Percentiles rank a stretch among this genome's conserved stretches.
These are phyloP conservation scores for Manis javanica DNA, from an alignment of 2,797 vertebrate genomes.

Conservation along the genomic window DNA sequence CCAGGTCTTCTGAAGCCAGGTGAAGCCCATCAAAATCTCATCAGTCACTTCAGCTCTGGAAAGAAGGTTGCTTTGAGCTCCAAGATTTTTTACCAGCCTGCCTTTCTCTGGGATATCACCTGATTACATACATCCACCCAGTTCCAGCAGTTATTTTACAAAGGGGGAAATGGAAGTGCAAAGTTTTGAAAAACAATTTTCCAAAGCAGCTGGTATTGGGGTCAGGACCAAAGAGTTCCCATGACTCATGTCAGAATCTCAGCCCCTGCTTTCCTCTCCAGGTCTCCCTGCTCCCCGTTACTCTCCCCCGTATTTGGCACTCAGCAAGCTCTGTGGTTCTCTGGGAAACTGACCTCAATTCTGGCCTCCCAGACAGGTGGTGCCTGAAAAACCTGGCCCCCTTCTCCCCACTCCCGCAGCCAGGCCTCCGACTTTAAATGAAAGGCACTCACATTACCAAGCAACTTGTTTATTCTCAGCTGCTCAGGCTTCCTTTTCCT, in stretches of 20 bases:
- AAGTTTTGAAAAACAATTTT: neutral
- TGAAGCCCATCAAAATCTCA: neutral
- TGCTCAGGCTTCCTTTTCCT: constrained; percentile 61
- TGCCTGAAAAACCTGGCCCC: neutral
- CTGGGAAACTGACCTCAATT: constrained; percentile 41
- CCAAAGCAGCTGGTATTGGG: neutral
- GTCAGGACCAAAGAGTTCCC: neutral
- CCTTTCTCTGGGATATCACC: neutral
- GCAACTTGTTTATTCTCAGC: constrained; percentile 65
- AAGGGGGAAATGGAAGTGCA: neutral
- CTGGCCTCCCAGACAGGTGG: constrained; percentile 29
- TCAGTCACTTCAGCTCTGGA: neutral
- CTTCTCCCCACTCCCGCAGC: neutral
- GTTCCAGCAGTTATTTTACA: neutral
- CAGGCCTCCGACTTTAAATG: constrained; percentile 63
- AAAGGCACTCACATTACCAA: constrained; percentile 69
- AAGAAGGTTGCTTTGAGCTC: neutral
- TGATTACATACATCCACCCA: neutral
- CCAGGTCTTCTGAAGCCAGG: neutral
- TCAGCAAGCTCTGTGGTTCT: neutral
- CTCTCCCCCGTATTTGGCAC: neutral
- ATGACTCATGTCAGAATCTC: neutral
- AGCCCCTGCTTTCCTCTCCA: neutral
- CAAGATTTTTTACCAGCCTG: neutral
- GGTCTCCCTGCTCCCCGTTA: too few relatives aligned